phyloP scores from a whole-genome alignment of 2,797 vertebrate species.

The Steatocranus sp. region DNA sequence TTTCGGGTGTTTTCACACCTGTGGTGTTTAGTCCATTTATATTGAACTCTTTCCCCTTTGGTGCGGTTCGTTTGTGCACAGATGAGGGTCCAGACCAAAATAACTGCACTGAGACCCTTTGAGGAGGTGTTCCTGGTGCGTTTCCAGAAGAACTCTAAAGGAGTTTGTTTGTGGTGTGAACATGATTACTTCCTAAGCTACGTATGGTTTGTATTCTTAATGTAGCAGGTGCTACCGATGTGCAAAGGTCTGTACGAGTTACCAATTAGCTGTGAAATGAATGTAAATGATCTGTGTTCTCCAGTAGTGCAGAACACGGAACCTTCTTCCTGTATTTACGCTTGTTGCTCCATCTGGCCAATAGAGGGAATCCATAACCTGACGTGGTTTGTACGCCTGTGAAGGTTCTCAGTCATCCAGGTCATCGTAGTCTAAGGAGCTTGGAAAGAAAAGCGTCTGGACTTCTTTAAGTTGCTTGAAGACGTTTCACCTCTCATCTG shows the following conservation, averaged over 20 bases:
- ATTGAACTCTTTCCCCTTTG: background rate
- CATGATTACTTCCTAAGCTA: background rate
- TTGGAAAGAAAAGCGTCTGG: background rate
- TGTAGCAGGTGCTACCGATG: background rate
- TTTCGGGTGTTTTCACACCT: background rate
- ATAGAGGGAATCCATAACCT: background rate
- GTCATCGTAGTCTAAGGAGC: background rate
- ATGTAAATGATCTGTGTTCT: background rate
- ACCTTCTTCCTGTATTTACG: accelerated
- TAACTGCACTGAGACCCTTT: background rate
- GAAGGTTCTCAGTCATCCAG: background rate
- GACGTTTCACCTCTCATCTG: background rate
- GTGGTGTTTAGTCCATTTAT: background rate
- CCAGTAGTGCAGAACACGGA: background rate
- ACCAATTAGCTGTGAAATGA: background rate
- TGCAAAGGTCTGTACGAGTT: background rate
- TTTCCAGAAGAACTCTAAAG: background rate
- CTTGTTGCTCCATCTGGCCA: background rate
- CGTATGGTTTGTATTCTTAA: background rate
- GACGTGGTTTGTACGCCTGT: background rate
- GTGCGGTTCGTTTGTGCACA: background rate
- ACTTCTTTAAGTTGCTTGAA: background rate
- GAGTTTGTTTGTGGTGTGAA: background rate
- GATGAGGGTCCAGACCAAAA: background rate
- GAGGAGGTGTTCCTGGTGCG: background rate